Evolutionary conservation across 2,888 invertebrate species (phyloP).

Genomic region (Hartigia nigra): DNA sequence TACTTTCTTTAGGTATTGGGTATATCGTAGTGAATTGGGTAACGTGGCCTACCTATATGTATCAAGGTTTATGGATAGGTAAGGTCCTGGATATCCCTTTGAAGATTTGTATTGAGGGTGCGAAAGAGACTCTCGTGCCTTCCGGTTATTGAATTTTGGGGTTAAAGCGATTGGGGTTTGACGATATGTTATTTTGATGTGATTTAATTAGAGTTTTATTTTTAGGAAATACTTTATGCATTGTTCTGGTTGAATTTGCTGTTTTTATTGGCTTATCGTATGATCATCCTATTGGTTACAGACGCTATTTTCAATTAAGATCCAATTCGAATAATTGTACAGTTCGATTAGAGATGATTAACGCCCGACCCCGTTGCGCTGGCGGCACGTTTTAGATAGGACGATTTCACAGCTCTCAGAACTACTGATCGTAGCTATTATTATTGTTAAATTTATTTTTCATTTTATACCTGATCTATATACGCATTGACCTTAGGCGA

Average conservation of each 20-base stretch:
- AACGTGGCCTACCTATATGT: not conserved
- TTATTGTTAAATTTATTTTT: constrained; percentile 16
- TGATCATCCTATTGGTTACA: not conserved
- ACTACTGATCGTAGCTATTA: constrained; percentile 13
- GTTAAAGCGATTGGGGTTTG: not conserved
- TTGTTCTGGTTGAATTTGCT: too few species aligned
- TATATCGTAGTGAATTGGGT: not conserved
- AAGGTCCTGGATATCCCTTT: not conserved
- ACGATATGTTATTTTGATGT: not conserved
- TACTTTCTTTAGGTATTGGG: not conserved
- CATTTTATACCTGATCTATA: not conserved
- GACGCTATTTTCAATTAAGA: constrained; percentile 48
- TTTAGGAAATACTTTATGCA: too few species aligned
- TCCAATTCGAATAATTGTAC: constrained; percentile 41
- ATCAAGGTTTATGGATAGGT: not conserved
- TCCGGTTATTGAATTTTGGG: too few species aligned
- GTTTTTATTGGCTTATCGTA: not conserved
- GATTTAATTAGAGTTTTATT: not conserved
- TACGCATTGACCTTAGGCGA: not conserved
- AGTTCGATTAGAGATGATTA: constrained; percentile 43
- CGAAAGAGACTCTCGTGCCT: too few species aligned
- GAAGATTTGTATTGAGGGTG: not conserved
- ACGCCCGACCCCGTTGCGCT: constrained; percentile 25
- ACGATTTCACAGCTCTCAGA: constrained; percentile 31
- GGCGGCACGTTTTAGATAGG: constrained; percentile 33